Conservation (phyloP, 1,140 invertebrate species). For the Drosophila truncata region DNA sequence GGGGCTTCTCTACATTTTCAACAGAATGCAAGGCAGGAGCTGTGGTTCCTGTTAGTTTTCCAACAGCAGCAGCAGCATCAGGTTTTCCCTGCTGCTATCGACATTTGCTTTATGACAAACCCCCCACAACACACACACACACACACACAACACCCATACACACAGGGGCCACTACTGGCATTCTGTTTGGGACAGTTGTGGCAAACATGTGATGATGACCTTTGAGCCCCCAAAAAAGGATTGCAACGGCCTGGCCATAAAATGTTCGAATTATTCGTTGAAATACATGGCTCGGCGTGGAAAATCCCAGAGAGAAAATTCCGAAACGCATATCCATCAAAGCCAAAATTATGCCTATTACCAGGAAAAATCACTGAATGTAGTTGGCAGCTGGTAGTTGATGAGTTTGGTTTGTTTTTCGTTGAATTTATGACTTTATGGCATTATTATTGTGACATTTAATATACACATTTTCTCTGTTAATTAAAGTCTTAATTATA, state of each 20-base stretch:
- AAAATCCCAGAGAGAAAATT: neutral
- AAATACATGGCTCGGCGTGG: neutral
- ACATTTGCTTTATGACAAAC: conserved; percentile 39
- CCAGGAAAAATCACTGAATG: neutral
- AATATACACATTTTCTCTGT: too few species aligned
- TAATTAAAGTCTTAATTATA: too few species aligned
- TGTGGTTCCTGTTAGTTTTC: conserved; percentile 25
- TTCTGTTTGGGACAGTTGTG: conserved; percentile 38
- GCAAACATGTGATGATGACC: conserved; percentile 35
- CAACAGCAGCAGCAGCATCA: too few species aligned
- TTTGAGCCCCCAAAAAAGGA: conserved; percentile 13
- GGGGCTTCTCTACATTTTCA: neutral
- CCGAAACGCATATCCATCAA: conserved; percentile 16
- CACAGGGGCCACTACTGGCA: conserved; percentile 5
- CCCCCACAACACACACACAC: neutral
- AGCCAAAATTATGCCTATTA: conserved; percentile 19
- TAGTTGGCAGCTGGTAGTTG: neutral
- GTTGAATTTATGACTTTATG: neutral
- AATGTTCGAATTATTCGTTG: neutral
- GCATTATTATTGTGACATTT: neutral
- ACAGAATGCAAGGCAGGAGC: conserved; percentile 4
- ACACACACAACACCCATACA: neutral
- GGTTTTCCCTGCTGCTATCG: conserved; percentile 24
- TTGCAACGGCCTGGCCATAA: neutral
- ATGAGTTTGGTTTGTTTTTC: conserved; percentile 1